Evolutionary conservation across 2,113 vertebrate genomes (phyloP), one percentile per base, ranked within the genome.

Genomic region (Pyrgilauda ruficollis): DNA sequence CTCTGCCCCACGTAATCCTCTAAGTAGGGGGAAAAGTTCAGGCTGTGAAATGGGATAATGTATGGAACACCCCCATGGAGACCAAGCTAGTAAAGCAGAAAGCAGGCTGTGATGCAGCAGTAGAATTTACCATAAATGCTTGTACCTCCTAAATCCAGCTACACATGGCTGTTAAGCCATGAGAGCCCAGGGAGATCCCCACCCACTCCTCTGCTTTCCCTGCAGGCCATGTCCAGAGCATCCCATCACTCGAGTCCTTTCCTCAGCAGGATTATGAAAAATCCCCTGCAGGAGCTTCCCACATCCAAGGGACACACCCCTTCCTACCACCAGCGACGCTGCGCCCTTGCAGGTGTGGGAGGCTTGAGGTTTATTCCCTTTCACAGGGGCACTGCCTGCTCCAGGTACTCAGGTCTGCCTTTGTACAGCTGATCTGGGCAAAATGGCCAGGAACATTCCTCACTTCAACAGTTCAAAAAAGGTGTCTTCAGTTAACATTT

Each of bases 281-380:
- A 95, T 72, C 83, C 93, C 93, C 94, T 26, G 85, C 90, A 94
- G 94, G 96, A 96, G 88, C 90, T 94, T 97, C 96, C 92, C 96
- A 96, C 90, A 50, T 68, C 33, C 83, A 87, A 12, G 23, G 90
- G 94, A 72, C 93, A 96, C 92, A 94, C 90, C 93, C 76, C 90
- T 94, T 31, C n/a, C 94, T 92, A 86, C 92, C 96, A 84, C 90
- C 92, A 94, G 93, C 87, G 37, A 91, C 17, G 90, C 87, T 89
- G 73, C 37, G 7, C 75, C 64, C 84, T 49, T 37, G 21, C 63
- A 86, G 87, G 20, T 80, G 87, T 90, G 93, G 94, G 93, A 94
- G 90, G 85, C 83, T 88, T n/a, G 43, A 62, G 77, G 44, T 78
- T 19, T 50, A 52, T 44, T 86, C 82, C 56, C 52, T 20, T 27